A percentile compares a stretch with the other conserved stretches of the same genome.
Evolutionary conservation across 2,113 vertebrate species (phyloP).

Genomic region (Tetrax tetrax): DNA sequence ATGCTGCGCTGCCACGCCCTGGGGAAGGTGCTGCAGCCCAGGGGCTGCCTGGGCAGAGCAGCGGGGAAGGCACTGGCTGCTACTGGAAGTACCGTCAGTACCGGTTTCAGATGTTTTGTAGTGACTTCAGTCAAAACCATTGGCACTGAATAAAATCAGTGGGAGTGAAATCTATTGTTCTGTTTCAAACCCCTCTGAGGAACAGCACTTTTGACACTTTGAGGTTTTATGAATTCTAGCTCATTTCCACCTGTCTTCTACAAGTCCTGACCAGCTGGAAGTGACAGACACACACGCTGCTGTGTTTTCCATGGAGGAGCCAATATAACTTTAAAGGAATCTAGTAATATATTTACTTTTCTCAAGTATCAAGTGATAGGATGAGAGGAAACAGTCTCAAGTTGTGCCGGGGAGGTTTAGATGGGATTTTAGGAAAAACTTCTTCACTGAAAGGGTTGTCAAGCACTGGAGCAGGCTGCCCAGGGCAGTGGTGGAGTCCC

Average conservation of each 20-base stretch:
- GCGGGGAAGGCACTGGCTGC: not conserved
- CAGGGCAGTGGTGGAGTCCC: not conserved
- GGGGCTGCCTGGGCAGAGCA: not conserved
- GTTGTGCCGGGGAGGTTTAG: not conserved
- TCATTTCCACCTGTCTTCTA: too few relatives aligned
- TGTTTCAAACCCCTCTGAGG: not conserved
- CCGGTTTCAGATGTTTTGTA: not conserved
- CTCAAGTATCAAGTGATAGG: not conserved
- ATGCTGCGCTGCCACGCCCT: not conserved
- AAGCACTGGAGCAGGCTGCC: not conserved
- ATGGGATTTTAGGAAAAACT: too few relatives aligned
- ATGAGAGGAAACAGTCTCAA: not conserved
- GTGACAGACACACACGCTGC: too few relatives aligned
- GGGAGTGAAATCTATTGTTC: not conserved
- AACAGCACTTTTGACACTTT: too few relatives aligned
- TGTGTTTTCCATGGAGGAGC: not conserved
- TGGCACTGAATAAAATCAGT: not conserved
- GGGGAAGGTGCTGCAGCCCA: not conserved
- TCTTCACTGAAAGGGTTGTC: not conserved
- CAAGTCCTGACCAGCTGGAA: not conserved
- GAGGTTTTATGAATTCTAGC: not conserved
- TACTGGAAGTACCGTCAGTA: not conserved
- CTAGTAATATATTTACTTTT: not conserved
- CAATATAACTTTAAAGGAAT: not conserved
- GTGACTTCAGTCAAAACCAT: not conserved